A percentile compares a stretch with the other conserved stretches of the same genome.
Evolutionary conservation across 2,888 invertebrate species (phyloP).

Genomic region (Netelia virgata): DNA sequence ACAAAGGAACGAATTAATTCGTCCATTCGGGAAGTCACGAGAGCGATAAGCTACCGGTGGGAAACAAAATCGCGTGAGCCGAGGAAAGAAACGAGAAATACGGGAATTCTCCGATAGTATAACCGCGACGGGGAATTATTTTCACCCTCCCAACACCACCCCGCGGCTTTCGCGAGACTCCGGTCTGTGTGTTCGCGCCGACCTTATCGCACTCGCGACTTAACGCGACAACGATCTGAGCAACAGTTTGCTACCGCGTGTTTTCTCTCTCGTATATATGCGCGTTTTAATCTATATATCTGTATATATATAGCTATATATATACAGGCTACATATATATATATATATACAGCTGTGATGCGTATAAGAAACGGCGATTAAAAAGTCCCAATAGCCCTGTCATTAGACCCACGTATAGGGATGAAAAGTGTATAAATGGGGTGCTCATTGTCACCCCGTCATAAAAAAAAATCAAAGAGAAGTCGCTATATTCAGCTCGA

Average conservation of each 20-base stretch:
- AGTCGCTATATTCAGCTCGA: not conserved
- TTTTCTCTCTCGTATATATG: constrained; percentile 27
- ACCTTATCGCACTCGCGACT: constrained; percentile 73
- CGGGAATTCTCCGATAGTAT: constrained; percentile 21
- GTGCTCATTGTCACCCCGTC: constrained; percentile 20
- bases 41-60: not conserved
- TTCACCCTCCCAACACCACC: constrained; percentile 67
- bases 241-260: constrained; percentile 78
- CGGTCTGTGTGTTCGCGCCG: constrained; percentile 62
- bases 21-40: not conserved
- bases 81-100: constrained; percentile 21
- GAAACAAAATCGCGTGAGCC: constrained; percentile 37
- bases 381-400: constrained; percentile 27
- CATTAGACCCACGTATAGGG: constrained; percentile 19
- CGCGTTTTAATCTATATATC: constrained; percentile 55
- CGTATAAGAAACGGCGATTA: constrained; percentile 31
- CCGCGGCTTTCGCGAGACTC: constrained; percentile 37
- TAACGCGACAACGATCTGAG: constrained; percentile 80
- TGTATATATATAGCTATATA: not conserved
- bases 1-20: not conserved
- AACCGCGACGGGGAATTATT: constrained; percentile 68
- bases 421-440: constrained; percentile 38
- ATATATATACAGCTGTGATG: not conserved
- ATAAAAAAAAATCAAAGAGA: constrained; percentile 5
- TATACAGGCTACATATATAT: not conserved